Conservation (phyloP, 2,888 invertebrate genomes). For the Dermolepida albohirtum region DNA sequence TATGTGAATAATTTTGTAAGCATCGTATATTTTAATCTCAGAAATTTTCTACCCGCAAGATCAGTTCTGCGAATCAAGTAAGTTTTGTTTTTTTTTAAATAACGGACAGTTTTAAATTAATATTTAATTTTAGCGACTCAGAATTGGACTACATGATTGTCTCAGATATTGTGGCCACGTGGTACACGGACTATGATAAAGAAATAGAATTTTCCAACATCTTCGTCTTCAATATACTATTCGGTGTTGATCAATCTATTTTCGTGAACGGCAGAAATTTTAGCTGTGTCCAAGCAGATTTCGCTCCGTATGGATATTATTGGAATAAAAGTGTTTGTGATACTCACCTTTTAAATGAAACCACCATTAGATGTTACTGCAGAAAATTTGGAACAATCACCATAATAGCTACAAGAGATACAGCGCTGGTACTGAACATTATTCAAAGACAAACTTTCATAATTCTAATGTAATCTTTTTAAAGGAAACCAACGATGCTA, state of each 20-base stretch:
- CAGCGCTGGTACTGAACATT: constrained; percentile 61
- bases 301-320: constrained; percentile 67
- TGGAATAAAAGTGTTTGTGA: constrained; percentile 74
- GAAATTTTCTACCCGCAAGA: constrained; percentile 71
- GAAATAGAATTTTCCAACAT: constrained; percentile 64
- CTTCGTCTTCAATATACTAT: constrained; percentile 63
- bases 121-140: constrained; percentile 65
- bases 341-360: constrained; percentile 65
- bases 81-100: constrained; percentile 56
- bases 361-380: constrained; percentile 71
- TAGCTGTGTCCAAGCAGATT: constrained; percentile 65
- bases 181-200: constrained; percentile 50
- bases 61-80: constrained; percentile 73
- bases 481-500: constrained; percentile 8
- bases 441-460: not conserved
- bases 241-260: constrained; percentile 54
- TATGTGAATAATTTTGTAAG: constrained; percentile 55
- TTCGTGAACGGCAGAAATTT: constrained; percentile 65
- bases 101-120: not conserved
- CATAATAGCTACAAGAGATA: constrained; percentile 69
- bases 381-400: constrained; percentile 72
- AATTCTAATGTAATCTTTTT: not conserved
- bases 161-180: constrained; percentile 68
- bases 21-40: constrained; percentile 73
- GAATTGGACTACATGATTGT: constrained; percentile 75